Base-by-base conservation (phyloP, 2,113 vertebrate species). In the Bufo bufo region DNA sequence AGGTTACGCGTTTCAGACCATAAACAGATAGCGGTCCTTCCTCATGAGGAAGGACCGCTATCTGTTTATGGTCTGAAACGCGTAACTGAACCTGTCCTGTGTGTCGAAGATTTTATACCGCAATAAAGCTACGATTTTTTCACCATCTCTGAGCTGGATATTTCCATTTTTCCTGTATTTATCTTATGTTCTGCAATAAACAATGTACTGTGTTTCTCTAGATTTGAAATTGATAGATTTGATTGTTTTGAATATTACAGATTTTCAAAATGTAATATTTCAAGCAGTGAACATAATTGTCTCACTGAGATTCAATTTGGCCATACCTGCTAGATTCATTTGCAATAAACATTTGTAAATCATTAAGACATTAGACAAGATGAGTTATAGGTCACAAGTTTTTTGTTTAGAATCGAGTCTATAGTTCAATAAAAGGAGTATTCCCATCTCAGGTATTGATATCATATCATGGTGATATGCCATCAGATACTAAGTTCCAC, bases 251-350 rank as follows among this genome's bases (percentile, higher is more conserved):
- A 45, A 45, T 72, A 71, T 72, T 45, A 16, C 69, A 6, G 69
- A 45, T 72, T 69, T 61, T 2, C 1, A 23, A 69, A 23, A 3
- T 23, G 3, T 72, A 72, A 14, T 45, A 72, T 72, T 72, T 72
- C 43, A 72, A 72, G 69, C 69, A 72, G 69, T 72, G 33, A 72
- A 72, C 5, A 17, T 72, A 72, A 72, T 72, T 72, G 33, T 45
- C 5, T 72, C 43, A 45, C 13, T 14, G 33, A 45, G 43, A 45
- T 72, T 45, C 13, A 45, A 72, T 72, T n/a, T 6, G 69, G 69
- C 43, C 43, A 45, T 1, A 45, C 13, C 33, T 45, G 33, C 23
- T 71, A 3, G 65, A 66, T 23, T 66, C 17, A 20, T 63, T 63
- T 8, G 19, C 61, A n/a, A 66, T 43, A 7, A 43, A 71, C 23